phyloP scores from a whole-genome alignment of 35 echinoderm and acorn worm species.

The Holothuria glaberrima region DNA sequence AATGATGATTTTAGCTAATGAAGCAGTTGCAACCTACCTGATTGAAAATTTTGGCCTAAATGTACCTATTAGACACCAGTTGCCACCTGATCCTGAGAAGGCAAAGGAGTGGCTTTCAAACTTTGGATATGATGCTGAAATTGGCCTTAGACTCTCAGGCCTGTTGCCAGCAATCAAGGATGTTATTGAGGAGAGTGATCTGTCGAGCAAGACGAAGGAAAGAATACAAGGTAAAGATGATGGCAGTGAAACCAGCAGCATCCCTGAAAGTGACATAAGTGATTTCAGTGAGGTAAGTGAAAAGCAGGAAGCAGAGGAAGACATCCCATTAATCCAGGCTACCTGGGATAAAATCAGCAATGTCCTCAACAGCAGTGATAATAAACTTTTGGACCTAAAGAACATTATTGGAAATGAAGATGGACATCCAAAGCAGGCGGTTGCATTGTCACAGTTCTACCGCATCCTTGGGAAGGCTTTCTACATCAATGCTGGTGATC shows the following conservation, averaged over 20 bases:
- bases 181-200: neutral
- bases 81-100: conserved; percentile 58
- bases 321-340: conserved; percentile 47
- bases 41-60: conserved; percentile 55
- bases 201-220: too few species aligned
- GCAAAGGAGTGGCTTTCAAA: conserved; percentile 62
- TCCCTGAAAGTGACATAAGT: conserved; percentile 25
- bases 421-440: conserved; percentile 80
- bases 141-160: conserved; percentile 44
- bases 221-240: too few species aligned
- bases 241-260: neutral
- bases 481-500: conserved; percentile 71
- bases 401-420: conserved; percentile 73
- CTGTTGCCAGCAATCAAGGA: neutral
- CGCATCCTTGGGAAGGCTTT: conserved; percentile 63
- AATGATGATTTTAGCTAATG: conserved; percentile 87
- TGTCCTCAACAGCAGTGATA: neutral
- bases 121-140: conserved; percentile 30
- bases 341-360: conserved; percentile 35
- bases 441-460: conserved; percentile 59
- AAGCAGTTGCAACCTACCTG: conserved; percentile 70
- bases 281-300: conserved; percentile 36
- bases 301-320: conserved; percentile 67
- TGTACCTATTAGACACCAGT: conserved; percentile 75
- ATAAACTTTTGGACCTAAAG: neutral